phyloP scores from a whole-genome alignment of 2,113 vertebrate genomes.

The Struthidea cinerea region DNA sequence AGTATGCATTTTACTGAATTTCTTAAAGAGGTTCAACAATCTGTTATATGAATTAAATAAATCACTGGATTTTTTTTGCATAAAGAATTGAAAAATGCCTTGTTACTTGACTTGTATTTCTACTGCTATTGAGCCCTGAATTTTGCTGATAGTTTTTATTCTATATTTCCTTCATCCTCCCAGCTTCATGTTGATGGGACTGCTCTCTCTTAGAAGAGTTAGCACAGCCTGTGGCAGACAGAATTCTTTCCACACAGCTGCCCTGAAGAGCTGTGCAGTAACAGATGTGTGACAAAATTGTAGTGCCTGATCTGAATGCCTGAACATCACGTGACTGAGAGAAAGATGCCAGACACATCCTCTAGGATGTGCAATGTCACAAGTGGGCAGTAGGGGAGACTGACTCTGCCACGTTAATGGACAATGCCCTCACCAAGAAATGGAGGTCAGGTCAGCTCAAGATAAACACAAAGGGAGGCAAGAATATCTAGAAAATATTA shows the following conservation, averaged over 20 bases:
- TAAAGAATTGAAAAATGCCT: neutral
- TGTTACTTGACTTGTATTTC: neutral
- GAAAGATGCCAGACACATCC: neutral
- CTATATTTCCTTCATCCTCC: neutral
- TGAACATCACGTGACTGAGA: rapidly evolving
- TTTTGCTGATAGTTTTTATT: neutral
- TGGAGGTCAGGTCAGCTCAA: neutral
- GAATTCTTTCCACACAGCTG: neutral
- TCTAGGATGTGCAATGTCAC: neutral
- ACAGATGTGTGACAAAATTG: neutral
- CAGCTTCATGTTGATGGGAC: neutral
- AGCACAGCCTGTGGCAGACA: neutral
- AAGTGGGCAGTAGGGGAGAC: neutral
- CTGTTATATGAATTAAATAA: neutral
- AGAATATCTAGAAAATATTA: neutral
- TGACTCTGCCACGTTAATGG: neutral
- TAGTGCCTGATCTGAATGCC: too few species aligned
- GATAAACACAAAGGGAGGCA: neutral
- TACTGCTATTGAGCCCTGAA: neutral
- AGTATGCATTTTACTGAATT: neutral
- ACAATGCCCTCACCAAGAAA: neutral
- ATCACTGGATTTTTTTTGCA: neutral
- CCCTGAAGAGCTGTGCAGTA: neutral
- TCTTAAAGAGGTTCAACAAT: neutral
- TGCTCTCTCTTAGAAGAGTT: neutral